Evolutionary conservation across 2,113 vertebrate species (phyloP), one percentile per base, ranked within the genome.

Genomic region (Salvelinus sp.): DNA sequence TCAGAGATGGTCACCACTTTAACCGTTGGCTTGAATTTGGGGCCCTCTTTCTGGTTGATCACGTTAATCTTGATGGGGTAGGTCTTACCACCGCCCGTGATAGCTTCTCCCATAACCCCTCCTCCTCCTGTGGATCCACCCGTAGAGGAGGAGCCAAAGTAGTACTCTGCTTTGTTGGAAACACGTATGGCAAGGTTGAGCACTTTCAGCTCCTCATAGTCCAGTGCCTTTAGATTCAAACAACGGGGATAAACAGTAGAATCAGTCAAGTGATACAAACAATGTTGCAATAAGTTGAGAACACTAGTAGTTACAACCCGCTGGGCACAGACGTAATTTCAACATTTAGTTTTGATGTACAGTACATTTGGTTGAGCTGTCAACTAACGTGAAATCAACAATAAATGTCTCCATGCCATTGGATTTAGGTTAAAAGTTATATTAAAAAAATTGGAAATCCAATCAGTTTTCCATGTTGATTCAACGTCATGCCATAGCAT

Each of bases 141-240:
- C 48, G 48, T 18, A 54, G 48, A 0, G 10, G 2, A 20, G 69
- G 72, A 81, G 28, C 83, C 87, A 72, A 87, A 90, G 78, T 95
- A 92, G 83, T 96, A 98, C 18, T 72, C 28, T 22, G 96, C 96
- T 86, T 93, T 92, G 4, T 99, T 99, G 79, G 86, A 86, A 65
- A 98, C 95, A 7, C 82, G 87, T 27, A 98, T 88, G 3, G 76
- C 66, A 72, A 99, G 86, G 6, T 93, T 79, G 14, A 96, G 50
- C 58, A 64, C 80, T 69, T 92, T 91, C 1, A 93, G 33, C 23
- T 94, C 81, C 86, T 99, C 97, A 70, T 95, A 98, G 91, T 98
- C 94, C 76, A 99, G 75, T 65, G 86, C 86, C 97, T 98, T 83
- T 5, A 65, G 83, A 79, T 88, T 89, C 16, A 63, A 50, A 54